These are phyloP conservation scores for Planococcus citri DNA, from an alignment of 1,140 invertebrate species.

Conservation along the genomic window DNA sequence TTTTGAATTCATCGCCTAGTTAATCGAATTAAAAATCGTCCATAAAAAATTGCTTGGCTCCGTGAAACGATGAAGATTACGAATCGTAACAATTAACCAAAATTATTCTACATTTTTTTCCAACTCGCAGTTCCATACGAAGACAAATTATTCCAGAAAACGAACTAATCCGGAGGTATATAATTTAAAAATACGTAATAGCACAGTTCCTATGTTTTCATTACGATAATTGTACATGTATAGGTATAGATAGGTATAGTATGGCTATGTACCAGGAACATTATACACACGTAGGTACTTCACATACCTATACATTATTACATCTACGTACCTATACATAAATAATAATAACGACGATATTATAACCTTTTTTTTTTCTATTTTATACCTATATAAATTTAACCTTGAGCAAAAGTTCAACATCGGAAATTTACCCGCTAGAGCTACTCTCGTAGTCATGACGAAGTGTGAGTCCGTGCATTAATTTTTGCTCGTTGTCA, in stretches of 20 bases:
- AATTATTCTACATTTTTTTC: neutral
- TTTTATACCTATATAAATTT: no score
- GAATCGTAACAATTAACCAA: neutral
- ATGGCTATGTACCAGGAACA: no score
- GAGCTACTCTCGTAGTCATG: neutral
- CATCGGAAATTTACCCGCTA: neutral
- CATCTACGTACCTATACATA: no score
- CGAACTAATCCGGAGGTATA: neutral
- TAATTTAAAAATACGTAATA: neutral
- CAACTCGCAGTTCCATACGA: neutral
- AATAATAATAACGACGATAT: no score
- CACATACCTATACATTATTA: no score
- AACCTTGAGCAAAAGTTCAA: no score
- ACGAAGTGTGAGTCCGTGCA: neutral
- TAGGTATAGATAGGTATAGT: no score
- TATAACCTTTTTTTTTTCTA: no score
- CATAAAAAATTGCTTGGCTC: neutral
- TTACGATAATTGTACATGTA: neutral
- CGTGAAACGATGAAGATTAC: neutral
- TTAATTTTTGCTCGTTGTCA: slow-evolving; percentile 6
- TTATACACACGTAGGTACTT: no score
- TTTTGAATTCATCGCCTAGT: neutral
- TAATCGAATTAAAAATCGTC: neutral
- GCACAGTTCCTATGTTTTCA: neutral
- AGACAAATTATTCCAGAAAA: neutral